Evolutionary conservation across 1,140 invertebrate species (phyloP), one percentile per base, ranked within the genome.

Genomic region (Leguminivora glycinivorella): DNA sequence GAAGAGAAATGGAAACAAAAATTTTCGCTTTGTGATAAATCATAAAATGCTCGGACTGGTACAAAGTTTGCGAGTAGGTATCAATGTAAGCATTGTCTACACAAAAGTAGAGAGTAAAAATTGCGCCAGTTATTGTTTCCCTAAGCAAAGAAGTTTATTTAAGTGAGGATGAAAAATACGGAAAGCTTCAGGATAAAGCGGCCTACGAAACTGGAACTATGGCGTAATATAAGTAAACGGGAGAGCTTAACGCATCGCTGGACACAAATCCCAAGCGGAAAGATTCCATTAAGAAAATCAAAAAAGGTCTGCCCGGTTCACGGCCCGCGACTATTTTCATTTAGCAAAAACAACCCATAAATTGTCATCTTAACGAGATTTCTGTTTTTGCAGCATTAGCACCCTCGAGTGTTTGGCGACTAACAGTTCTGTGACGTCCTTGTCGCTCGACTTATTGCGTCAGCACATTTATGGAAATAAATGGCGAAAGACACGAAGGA

Each of bases 251-350:
- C 78, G 81, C 79, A 85, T 80, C 77, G 78, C 85, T 84, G 80
- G 74, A 89, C 84, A 84, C 80, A 88, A 88, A 91, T 89, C 89
- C 89, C 87, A 73, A 80, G 83, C 83, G 88, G 77, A 89, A 86
- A 89, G 86, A 90, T 90, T 91, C 89, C 89, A 91, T 91, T 91
- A 91, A 89, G 89, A 88, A 91, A 91, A 91, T 91, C 88, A 91
- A 91, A 91, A 90, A 91, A 91, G 87, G 86, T 86, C 84, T 83
- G 81, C 83, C 89, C 83, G 87, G 87, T 90, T 88, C 85, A 84
- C 82, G 83, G 79, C 71, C 76, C 82, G 80, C 82, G 87, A 91
- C 86, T 91, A 91, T 90, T 91, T 91, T 91, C 88, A 91, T 91
- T 91, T 91, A 91, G 88, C 87, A 90, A 90, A 91, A 91, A 91